Base-by-base conservation (phyloP, 2,113 vertebrate genomes). In the Oryzias woworae region DNA sequence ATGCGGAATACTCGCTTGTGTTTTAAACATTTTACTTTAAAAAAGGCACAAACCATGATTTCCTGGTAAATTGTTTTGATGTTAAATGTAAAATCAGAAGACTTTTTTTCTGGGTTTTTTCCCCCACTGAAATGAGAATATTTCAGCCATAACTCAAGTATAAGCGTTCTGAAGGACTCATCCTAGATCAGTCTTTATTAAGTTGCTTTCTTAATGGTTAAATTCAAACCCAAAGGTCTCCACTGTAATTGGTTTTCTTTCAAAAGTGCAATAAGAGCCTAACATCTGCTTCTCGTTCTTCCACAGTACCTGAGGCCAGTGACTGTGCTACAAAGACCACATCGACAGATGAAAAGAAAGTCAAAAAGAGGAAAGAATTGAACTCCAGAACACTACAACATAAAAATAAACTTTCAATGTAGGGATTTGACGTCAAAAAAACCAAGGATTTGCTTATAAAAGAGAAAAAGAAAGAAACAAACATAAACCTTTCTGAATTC, bases 41-140 rank as follows among this genome's bases (percentile, higher is more conserved):
- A 93, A 92, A 93, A 93, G 92, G 92, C 92, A 93, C 91, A 92
- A 92, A 92, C 91, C 92, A 92, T 91, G 88, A 92, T 91, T 93
- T 92, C 87, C 90, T 92, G 92, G 91, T 91, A 91, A 92, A 92
- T 91, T 89, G 90, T 90, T 89, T 87, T 87, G 89, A 92, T 85
- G 87, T 87, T 88, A 90, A 87, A 92, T 89, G 91, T 85, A 88
- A 91, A 92, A 85, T 80, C 28, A 75, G 90, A 88, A 87, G 79
- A 92, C 78, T 82, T 2, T 81, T 69, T 74, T 58, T 58, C 79
- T 76, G 62, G 60, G 36, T 58, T 31, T 26, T 24, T 69, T 42
- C 14, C 20, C 36, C 24, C 63, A 81, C 66, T 68, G 81, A 90
- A 88, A 89, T 86, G 68, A 84, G 83, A 70, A 86, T 82, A 81